Evolutionary conservation across 2,888 invertebrate species (phyloP), one percentile per base, ranked within the genome.

Genomic region (Eulithis testata): DNA sequence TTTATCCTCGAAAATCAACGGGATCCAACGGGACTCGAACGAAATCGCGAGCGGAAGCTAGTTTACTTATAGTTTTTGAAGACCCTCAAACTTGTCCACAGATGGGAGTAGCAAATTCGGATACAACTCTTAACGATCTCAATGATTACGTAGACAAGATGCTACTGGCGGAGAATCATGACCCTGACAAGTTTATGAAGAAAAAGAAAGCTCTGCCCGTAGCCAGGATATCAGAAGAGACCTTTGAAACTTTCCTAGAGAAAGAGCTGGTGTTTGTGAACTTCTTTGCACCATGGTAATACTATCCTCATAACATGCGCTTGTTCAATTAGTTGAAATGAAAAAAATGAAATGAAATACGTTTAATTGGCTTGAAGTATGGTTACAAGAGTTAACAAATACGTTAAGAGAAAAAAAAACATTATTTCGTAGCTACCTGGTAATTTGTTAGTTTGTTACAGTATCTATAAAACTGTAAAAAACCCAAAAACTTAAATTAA

Each of bases 281-380:
- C 86, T 98, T 97, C 83, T 98, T 96, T 90, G 97, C 97, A 3
- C 97, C 98, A 2, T 98, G 98, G 98, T 95, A 88, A 86, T 40
- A 5, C 11, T 54, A 27, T 21, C 1, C 11, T 54, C 11, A 9
- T 36, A 36, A 37, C 21, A 4, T 31, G 31, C 5, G 31, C 5
- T 31, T 21, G 21, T 21, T 21, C n/a, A n/a, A n/a, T n/a, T n/a
- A n/a, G n/a, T n/a, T n/a, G n/a, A n/a, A n/a, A n/a, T n/a, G n/a
- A n/a, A n/a, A n/a, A n/a, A n/a, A n/a, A n/a, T n/a, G n/a, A n/a
- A n/a, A n/a, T n/a, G n/a, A n/a, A n/a, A n/a, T n/a, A n/a, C n/a
- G n/a, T n/a, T n/a, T n/a, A n/a, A n/a, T n/a, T n/a, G n/a, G n/a
- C n/a, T n/a, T n/a, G n/a, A n/a, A n/a, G n/a, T n/a, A n/a, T n/a